phyloP scores from a whole-genome alignment of 2,113 vertebrate genomes.

The Oryzias celebensis region DNA sequence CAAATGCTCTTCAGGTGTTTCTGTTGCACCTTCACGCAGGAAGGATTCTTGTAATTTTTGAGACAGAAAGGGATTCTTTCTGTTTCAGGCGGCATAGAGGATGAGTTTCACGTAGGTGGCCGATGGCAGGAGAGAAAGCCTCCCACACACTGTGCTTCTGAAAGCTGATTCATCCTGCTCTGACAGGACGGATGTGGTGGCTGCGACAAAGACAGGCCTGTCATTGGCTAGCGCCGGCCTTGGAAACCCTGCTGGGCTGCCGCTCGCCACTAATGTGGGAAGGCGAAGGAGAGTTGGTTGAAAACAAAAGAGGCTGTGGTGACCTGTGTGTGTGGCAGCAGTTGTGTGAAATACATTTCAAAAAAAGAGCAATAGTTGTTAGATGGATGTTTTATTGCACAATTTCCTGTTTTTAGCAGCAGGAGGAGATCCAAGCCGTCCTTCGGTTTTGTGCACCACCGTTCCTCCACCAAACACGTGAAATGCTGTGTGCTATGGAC shows the following conservation, averaged over 20 bases:
- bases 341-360: not conserved
- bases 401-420: no score
- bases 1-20: not conserved
- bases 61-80: constrained; percentile 32
- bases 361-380: not conserved
- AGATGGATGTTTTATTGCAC: no score
- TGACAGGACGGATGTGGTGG: constrained; percentile 57
- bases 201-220: constrained; percentile 28
- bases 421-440: no score
- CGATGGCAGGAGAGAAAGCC: constrained; percentile 56
- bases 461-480: no score
- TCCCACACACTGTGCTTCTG: constrained; percentile 62
- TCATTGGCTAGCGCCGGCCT: constrained; percentile 33
- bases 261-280: constrained; percentile 44
- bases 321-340: constrained; percentile 21
- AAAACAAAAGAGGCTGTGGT: constrained; percentile 21
- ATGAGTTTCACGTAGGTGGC: constrained; percentile 63
- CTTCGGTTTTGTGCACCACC: no score
- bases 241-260: constrained; percentile 23
- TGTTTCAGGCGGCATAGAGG: constrained; percentile 42
- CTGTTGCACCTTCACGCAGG: constrained; percentile 16
- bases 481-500: no score
- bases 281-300: constrained; percentile 39
- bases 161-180: constrained; percentile 69
- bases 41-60: constrained; percentile 13